Evolutionary conservation across 2,113 vertebrate species (phyloP), one percentile per base, ranked within the genome.

Genomic region (Microtus montanus): DNA sequence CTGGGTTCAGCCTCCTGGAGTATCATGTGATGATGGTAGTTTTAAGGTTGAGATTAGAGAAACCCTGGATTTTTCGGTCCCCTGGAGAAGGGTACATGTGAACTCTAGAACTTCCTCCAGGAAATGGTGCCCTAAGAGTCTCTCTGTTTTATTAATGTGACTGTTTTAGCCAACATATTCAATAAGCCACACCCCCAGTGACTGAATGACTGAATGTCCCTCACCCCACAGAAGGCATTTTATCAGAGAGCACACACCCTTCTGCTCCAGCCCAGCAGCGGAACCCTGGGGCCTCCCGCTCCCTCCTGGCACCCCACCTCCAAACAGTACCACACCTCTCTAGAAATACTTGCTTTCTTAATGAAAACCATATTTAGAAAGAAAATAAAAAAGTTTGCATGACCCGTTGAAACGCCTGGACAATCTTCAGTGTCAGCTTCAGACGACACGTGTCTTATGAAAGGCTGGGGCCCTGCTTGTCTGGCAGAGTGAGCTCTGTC

Each of bases 391-490:
- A 77, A 80, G 93, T 47, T 41, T 97, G 97, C 97, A 92, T 97
- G 98, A 97, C 98, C 98, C 96, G 92, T 96, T 97, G 98, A 98
- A 98, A 98, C 20, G 97, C 97, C 98, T 97, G 98, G 98, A 97
- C 98, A 98, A 95, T 98, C 98, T 98, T 98, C 96, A 98, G 98
- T 98, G 98, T 98, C 98, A 98, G 97, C 98, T 98, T 98, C 98
- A 98, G 98, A 98, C 96, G 97, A 98, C 98, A 98, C 98, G 97
- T 98, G 98, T 98, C 98, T 98, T 98, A 98, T 98, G 98, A 98
- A 98, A 98, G 98, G 98, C 98, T 98, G 98, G 97, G 97, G 97
- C 96, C 97, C 95, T 44, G 97, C 97, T 97, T 49, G 66, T 98
- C 97, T 71, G 98, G 98, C 97, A 97, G 97, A 97, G 96, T 61